Percentiles rank a stretch among this genome's conserved stretches.
These are phyloP conservation scores for Montipora sp. DNA, from an alignment of 64 coral and sea anemone species.

Conservation along the genomic window DNA sequence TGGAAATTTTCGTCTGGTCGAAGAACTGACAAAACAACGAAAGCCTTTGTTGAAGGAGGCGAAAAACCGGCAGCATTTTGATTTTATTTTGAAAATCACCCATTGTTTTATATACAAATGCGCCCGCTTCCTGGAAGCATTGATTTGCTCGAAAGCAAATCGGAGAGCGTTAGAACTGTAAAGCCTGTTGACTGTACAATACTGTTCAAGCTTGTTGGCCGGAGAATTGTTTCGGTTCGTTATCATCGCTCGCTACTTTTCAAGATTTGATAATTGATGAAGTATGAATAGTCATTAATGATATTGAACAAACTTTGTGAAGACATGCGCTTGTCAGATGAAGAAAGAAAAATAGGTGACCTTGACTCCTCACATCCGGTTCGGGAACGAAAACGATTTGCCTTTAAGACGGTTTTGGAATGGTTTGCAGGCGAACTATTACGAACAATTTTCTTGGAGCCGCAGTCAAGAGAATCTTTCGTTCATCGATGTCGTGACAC, in stretches of 20 bases:
- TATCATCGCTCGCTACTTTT: background rate
- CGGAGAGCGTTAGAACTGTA: background rate
- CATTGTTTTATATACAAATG: background rate
- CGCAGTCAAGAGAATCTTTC: background rate
- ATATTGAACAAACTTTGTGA: conserved; percentile 25
- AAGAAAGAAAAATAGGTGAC: background rate
- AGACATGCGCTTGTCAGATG: conserved; percentile 12
- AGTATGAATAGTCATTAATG: conserved; percentile 6
- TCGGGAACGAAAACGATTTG: background rate
- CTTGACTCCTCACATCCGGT: conserved; percentile 5
- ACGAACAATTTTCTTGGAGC: background rate
- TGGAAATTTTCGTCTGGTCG: background rate
- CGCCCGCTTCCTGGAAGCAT: background rate
- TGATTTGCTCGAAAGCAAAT: background rate
- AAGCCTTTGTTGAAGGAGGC: background rate
- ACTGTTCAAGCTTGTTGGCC: background rate
- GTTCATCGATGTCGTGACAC: conserved; percentile 16
- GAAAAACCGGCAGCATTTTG: background rate
- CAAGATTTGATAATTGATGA: conserved; percentile 34
- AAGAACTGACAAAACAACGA: no score
- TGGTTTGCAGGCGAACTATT: conserved; percentile 23
- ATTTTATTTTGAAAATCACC: conserved; percentile 49
- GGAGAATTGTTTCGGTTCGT: background rate
- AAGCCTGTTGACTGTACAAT: background rate
- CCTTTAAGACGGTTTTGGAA: background rate